phyloP scores from a whole-genome alignment of 2,888 invertebrate species.

The Drosophila formosana region DNA sequence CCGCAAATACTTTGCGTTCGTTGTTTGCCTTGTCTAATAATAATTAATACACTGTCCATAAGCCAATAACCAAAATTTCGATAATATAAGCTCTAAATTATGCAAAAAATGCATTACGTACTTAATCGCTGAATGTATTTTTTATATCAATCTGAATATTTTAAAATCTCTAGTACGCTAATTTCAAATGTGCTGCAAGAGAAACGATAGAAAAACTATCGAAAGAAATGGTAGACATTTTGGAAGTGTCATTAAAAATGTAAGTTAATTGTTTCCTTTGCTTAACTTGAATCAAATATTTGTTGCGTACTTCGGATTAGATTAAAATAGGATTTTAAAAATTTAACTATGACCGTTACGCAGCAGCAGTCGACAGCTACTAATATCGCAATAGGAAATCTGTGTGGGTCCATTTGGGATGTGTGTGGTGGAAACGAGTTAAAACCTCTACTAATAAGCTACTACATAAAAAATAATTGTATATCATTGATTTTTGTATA shows the following conservation, averaged over 20 bases:
- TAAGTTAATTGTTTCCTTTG: neutral
- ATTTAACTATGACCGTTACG: constrained; percentile 66
- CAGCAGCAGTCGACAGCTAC: constrained; percentile 48
- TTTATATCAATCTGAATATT: constrained; percentile 6
- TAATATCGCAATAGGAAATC: constrained; percentile 29
- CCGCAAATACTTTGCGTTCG: constrained; percentile 52
- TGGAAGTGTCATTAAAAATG: neutral
- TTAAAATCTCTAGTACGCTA: constrained; percentile 15
- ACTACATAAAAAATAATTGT: constrained; percentile 27
- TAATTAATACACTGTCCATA: constrained; percentile 33
- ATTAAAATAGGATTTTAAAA: constrained; percentile 39
- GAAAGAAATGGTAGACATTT: neutral
- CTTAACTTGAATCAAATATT: constrained; percentile 6
- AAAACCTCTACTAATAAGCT: constrained; percentile 38
- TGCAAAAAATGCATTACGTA: constrained; percentile 69
- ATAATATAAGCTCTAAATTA: constrained; percentile 64
- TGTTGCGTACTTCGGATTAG: constrained; percentile 6
- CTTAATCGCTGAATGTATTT: constrained; percentile 38
- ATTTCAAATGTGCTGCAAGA: constrained; percentile 3
- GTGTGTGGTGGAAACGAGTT: constrained; percentile 31
- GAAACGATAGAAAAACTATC: neutral
- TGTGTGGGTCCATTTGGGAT: constrained; percentile 6
- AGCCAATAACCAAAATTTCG: constrained; percentile 40
- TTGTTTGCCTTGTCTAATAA: constrained; percentile 56
- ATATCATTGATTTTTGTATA: constrained; percentile 41